Evolutionary conservation across 2,113 vertebrate genomes (phyloP), one percentile per base, ranked within the genome.

Genomic region (Axis porcinus): DNA sequence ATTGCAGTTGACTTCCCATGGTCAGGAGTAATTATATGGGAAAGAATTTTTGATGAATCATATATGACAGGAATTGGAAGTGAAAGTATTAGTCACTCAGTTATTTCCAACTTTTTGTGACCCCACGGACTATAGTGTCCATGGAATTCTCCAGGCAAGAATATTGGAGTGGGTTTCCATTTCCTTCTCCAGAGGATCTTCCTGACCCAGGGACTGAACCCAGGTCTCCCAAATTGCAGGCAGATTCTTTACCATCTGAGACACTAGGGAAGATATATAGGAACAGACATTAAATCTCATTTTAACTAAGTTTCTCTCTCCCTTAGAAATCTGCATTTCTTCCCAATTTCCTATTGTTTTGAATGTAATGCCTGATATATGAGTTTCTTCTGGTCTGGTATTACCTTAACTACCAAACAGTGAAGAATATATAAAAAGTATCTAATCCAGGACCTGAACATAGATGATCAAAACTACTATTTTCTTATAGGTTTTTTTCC

Each of bases 1-100:
- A 92, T 11, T 19, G 28, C n/a, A 97, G 54, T 54, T 95, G 54
- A 85, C 33, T 88, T 93, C 40, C 30, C 74, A 84, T 82, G 95
- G 84, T 94, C 30, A 50, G 95, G 33, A 90, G 27, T 67, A 96
- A 92, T 96, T 91, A 91, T 23, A 57, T 55, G 83, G 43, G 12
- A 86, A 96, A 91, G 9, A 79, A 94, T 81, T 94, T 97, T 87
- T 95, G 47, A 92, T 94, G n/a, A 95, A 74, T 94, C 93, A 96
- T 87, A 28, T 79, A 52, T 52, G 45, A 86, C 14, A 16, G 14
- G 52, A 70, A 40, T 40, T 70, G 64, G 36, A 36, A 70, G n/a
- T 70, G 64, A 70, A 70, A 70, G n/a, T 70, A 40, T 40, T 70
- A 23, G n/a, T 70, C 19, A 1, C 2, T 40, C 64, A 36, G n/a